phyloP scores from a whole-genome alignment of 2,888 invertebrate species.

The Aleiodes testaceus region DNA sequence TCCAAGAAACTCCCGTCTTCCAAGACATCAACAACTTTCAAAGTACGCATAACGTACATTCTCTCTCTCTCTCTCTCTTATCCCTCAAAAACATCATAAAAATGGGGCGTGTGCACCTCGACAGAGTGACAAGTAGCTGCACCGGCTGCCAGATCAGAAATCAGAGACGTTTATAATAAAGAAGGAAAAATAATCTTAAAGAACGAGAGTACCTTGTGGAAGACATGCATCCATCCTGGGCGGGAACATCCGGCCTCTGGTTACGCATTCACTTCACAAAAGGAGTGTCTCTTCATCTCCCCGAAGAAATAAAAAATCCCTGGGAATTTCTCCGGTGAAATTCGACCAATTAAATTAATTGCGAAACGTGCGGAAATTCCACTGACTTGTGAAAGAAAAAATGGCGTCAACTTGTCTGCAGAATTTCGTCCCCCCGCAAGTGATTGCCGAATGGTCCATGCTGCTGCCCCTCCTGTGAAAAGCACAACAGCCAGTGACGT shows the following conservation, averaged over 20 bases:
- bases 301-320: slow-evolving; percentile 47
- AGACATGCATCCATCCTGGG: slow-evolving; percentile 67
- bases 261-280: slow-evolving; percentile 66
- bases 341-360: slow-evolving; percentile 21
- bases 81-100: slow-evolving; percentile 33
- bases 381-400: slow-evolving; percentile 37
- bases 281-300: slow-evolving; percentile 40
- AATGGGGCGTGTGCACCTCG: slow-evolving; percentile 54
- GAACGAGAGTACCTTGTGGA: slow-evolving; percentile 52
- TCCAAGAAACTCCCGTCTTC: slow-evolving; percentile 4
- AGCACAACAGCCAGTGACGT: slow-evolving; percentile 65
- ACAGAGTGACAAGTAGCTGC: slow-evolving; percentile 68
- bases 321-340: slow-evolving; percentile 57
- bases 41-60: slow-evolving; percentile 63
- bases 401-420: slow-evolving; percentile 35
- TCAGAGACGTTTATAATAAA: slow-evolving; percentile 63
- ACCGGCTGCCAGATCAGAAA: slow-evolving; percentile 70
- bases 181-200: not conserved
- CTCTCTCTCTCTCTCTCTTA: slow-evolving; percentile 43
- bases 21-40: slow-evolving; percentile 42
- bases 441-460: slow-evolving; percentile 22
- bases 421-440: slow-evolving; percentile 38
- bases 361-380: no score
- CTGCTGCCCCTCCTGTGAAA: slow-evolving; percentile 32
- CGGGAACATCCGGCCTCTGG: slow-evolving; percentile 72